Base-by-base conservation (phyloP, 2,888 invertebrate genomes). In the Panzeria rudis region DNA sequence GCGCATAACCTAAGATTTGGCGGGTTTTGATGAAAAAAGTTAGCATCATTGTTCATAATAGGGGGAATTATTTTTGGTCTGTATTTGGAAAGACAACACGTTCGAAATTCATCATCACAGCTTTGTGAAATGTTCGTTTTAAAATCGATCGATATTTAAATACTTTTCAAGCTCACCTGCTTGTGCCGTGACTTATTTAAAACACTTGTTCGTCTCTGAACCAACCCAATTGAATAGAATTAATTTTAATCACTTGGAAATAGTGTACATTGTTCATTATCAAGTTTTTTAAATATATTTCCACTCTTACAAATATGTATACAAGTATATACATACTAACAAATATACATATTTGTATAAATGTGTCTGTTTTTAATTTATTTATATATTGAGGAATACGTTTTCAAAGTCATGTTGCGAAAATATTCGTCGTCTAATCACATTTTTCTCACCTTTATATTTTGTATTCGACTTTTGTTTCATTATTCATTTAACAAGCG, bases 361-460 rank as follows among this genome's bases (percentile, higher is more conserved):
- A 29, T 29, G 29, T 29, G n/a, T n/a, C n/a, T n/a, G n/a, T n/a
- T n/a, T n/a, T 29, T 29, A 29, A 29, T 29, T 29, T 29, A 29
- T 29, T 29, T 29, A 29, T 38, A 52, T 72, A 47, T 71, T 72
- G 62, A 56, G 76, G 73, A 64, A 72, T 84, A 84, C 77, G 69
- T 86, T 86, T 83, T 86, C 86, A 86, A 86, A 83, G 86, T 84
- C 86, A 86, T 75, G 66, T 86, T 86, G 81, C 83, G 86, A 84
- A 85, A 86, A 84, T 68, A 11, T 78, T 78, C 23, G 41, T 69
- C 68, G 54, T 64, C 56, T 72, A 78, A 52, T 44, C 71, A 71
- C 61, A 76, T 66, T 72, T 50, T 76, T 76, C 62, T 80, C 79
- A 72, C 64, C 54, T 76, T 66, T 4, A 29, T 29, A 41, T 50